Conservation (phyloP, 2,797 vertebrate species). For the Notoglanidium macrostoma region DNA sequence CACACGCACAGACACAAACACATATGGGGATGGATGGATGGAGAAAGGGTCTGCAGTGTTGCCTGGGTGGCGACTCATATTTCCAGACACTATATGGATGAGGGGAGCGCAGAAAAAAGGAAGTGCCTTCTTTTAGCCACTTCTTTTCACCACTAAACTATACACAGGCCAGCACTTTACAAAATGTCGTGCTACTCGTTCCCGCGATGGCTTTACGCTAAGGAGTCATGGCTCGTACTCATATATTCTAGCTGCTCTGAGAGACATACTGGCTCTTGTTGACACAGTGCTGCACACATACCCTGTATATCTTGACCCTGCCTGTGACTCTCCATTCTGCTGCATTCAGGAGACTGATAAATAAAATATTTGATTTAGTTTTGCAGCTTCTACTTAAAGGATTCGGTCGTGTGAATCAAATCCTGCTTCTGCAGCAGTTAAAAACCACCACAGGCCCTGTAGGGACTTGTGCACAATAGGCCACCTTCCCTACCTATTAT, state of each 20-base stretch:
- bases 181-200: slow-evolving; percentile 29
- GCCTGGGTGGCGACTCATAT: slow-evolving; percentile 32
- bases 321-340: slow-evolving; percentile 43
- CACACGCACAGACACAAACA: slow-evolving; percentile 17
- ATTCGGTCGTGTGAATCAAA: slow-evolving; percentile 51
- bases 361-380: slow-evolving; percentile 62
- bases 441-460: slow-evolving; percentile 48
- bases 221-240: slow-evolving; percentile 29
- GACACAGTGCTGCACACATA: slow-evolving; percentile 46
- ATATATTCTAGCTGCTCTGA: slow-evolving; percentile 43
- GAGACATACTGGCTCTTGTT: slow-evolving; percentile 33
- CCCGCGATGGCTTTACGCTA: slow-evolving; percentile 33
- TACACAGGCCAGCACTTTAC: slow-evolving; percentile 1
- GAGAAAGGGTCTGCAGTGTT: slow-evolving; percentile 29
- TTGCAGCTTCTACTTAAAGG: slow-evolving; percentile 52
- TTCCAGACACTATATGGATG: slow-evolving; percentile 35
- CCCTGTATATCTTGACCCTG: slow-evolving; percentile 52
- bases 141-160: slow-evolving; percentile 12
- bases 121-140: slow-evolving; percentile 21
- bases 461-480: slow-evolving; percentile 43
- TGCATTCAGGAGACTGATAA: slow-evolving; percentile 53
- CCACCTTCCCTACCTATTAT: slow-evolving; percentile 57
- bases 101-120: slow-evolving; percentile 30
- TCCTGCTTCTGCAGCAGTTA: slow-evolving; percentile 45
- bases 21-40: slow-evolving; percentile 1